Conservation (phyloP, 2,888 invertebrate species). For the Hoplodrina blanda region DNA sequence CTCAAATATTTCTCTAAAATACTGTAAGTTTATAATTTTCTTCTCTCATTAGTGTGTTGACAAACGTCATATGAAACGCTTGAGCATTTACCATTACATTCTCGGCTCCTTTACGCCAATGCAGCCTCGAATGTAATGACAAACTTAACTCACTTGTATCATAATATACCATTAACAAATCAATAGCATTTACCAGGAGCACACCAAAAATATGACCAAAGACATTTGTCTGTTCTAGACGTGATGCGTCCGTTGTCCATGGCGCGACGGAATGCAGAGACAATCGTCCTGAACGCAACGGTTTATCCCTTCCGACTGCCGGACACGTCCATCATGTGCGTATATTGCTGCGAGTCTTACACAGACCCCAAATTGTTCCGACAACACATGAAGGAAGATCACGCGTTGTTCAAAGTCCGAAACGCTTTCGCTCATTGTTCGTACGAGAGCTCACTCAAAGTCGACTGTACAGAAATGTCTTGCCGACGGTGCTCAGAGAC, state of each 20-base stretch:
- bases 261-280: constrained; percentile 80
- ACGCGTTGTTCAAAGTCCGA: constrained; percentile 72
- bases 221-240: constrained; percentile 85
- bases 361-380: constrained; percentile 71
- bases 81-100: too few relatives aligned
- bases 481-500: constrained; percentile 76
- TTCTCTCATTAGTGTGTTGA: too few relatives aligned
- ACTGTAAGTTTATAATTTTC: too few relatives aligned
- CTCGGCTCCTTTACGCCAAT: background rate
- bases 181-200: constrained; percentile 22
- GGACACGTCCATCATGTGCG: constrained; percentile 78
- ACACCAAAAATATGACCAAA: constrained; percentile 62
- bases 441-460: constrained; percentile 79
- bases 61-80: too few relatives aligned
- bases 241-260: constrained; percentile 73
- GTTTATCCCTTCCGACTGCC: constrained; percentile 83
- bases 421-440: constrained; percentile 79
- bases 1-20: too few relatives aligned
- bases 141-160: too few relatives aligned
- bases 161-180: constrained; percentile 10
- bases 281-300: constrained; percentile 78
- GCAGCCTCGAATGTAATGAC: background rate
- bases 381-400: constrained; percentile 76
- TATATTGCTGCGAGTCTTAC: constrained; percentile 77
- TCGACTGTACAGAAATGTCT: constrained; percentile 79